Percentiles rank a stretch among this genome's conserved stretches.
phyloP scores from a whole-genome alignment of 2,888 invertebrate species.

The Dryobotodes eremita region DNA sequence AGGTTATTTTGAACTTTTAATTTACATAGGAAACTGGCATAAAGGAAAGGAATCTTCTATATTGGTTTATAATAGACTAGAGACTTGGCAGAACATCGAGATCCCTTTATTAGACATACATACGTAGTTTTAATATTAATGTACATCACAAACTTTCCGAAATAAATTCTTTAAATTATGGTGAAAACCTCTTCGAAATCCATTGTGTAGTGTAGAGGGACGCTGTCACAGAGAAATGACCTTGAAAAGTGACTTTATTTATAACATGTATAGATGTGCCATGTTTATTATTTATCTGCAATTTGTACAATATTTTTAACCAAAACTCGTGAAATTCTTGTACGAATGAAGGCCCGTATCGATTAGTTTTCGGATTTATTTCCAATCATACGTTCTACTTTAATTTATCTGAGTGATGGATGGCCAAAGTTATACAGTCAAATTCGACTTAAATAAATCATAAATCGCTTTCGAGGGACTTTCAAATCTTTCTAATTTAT shows the following conservation, averaged over 20 bases:
- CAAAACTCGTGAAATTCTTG: no score
- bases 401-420: constrained; percentile 64
- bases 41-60: no score
- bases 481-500: constrained; percentile 33
- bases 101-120: neutral
- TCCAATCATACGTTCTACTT: constrained; percentile 40
- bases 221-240: no score
- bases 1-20: constrained; percentile 23
- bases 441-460: constrained; percentile 37
- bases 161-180: neutral
- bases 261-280: no score
- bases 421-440: constrained; percentile 56
- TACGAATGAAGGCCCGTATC: neutral
- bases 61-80: neutral
- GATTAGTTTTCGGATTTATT: constrained; percentile 43
- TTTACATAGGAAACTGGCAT: neutral
- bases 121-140: neutral
- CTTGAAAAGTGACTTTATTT: no score
- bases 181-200: neutral
- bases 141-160: neutral
- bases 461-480: constrained; percentile 29
- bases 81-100: neutral
- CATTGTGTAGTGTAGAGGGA: no score
- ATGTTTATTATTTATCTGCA: no score
- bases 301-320: no score